Base-by-base conservation (phyloP, 2,113 vertebrate species). In the Passer domesticus region DNA sequence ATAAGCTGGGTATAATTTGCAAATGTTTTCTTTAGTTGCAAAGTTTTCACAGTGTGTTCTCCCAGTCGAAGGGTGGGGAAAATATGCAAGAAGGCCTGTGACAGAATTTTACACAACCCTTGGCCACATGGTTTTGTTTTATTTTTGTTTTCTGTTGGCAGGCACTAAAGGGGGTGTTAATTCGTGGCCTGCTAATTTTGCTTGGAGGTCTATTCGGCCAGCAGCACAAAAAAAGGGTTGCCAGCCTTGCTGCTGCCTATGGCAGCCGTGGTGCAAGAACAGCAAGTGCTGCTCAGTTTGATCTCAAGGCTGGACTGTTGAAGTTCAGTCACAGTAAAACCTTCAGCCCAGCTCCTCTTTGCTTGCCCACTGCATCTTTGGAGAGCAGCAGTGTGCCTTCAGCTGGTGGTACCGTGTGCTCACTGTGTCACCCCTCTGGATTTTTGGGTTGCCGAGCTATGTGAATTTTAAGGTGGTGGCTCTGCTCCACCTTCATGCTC, bases 111-210 rank as follows among this genome's bases (percentile, higher is more conserved):
- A 30, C 76, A 72, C 66, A 95, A 72, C 77, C 44, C 68, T 93
- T 25, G 43, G 79, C 86, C 92, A 94, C 95, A 84, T 94, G 95
- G 76, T 89, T 96, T 95, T 89, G 27, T 70, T 97, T 97, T 95
- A 92, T 74, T 89, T 94, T 93, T 93, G 85, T 83, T 83, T 96
- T 96, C 83, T 83, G 13, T 55, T 96, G 95, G 91, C 92, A 96
- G 44, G 35, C 94, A 78, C 43, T 90, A 63, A 93, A 81, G 62
- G 68, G 80, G 56, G 60, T 93, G 94, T 67, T 92, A 95, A 96
- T 97, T 94, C 68, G 1, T 55, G 80, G 86, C 83, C 86, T 87
- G 76, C 60, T 94, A 89, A 84, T 95, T 95, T 92, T 90, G 59
- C 69, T 90, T 62, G 90, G 73, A 92, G 86, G 59, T 78, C 92